A percentile compares a stretch with the other conserved stretches of the same genome.
Conservation (phyloP, 2,113 vertebrate genomes). For the Gymnorhina tibicen region DNA sequence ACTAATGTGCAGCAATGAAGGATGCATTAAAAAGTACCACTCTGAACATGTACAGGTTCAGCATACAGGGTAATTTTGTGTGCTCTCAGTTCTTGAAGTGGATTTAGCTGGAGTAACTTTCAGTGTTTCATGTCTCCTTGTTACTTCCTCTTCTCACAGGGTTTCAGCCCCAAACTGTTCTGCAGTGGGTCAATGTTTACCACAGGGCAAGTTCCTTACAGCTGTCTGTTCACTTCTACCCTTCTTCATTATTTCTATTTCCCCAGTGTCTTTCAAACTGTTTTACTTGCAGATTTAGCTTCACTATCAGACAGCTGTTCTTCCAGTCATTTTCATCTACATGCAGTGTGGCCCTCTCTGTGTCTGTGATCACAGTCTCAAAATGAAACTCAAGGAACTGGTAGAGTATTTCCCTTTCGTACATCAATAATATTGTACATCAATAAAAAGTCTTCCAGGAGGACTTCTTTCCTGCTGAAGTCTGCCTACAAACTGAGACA, state of each 20-base stretch:
- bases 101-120: not conserved
- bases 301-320: not conserved
- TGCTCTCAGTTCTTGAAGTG: not conserved
- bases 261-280: not conserved
- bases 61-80: not conserved
- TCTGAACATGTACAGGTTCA: not conserved
- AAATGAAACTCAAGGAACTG: not conserved
- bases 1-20: not conserved
- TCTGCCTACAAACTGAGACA: not conserved
- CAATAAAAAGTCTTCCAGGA: not conserved
- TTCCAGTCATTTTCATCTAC: not conserved
- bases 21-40: not conserved
- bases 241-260: not conserved
- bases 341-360: not conserved
- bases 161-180: not conserved
- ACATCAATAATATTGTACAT: not conserved
- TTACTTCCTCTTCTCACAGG: not conserved
- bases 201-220: not conserved
- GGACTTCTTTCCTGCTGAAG: not conserved
- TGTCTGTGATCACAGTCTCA: not conserved
- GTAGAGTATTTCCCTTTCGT: not conserved
- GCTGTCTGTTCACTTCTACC: not conserved
- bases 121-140: not conserved
- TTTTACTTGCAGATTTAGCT: not conserved
- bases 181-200: not conserved